phyloP scores from a whole-genome alignment of 2,797 vertebrate species.

The Myiothlypis coronata region DNA sequence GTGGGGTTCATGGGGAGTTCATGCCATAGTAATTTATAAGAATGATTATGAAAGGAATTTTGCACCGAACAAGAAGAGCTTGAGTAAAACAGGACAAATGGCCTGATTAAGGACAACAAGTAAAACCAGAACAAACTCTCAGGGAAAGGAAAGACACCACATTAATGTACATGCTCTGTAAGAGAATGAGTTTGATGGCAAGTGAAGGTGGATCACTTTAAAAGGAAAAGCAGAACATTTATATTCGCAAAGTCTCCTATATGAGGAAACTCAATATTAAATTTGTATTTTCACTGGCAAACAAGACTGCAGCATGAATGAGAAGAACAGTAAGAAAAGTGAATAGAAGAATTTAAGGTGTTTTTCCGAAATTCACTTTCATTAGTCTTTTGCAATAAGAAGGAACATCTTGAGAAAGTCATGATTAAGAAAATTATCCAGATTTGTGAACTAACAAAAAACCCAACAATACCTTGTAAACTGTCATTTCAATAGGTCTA shows the following conservation, averaged over 20 bases:
- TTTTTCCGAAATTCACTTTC: neutral
- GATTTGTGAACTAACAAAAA: neutral
- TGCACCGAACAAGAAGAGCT: neutral
- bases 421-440: neutral
- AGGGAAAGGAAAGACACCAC: neutral
- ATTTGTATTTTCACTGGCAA: neutral
- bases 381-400: neutral
- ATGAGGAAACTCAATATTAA: neutral
- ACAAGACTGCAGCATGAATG: neutral
- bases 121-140: neutral
- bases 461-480: neutral
- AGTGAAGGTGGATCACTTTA: neutral
- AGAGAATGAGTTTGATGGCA: neutral
- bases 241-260: neutral
- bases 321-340: neutral
- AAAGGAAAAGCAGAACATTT: neutral
- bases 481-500: neutral
- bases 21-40: neutral
- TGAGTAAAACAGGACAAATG: neutral
- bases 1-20: constrained; percentile 14
- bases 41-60: constrained; percentile 3
- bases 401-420: neutral
- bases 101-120: neutral
- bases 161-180: neutral
- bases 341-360: neutral